A percentile compares a stretch with the other conserved stretches of the same genome.
These are phyloP conservation scores for Kryptolebias marmoratus DNA, from an alignment of 2,113 vertebrate species.

Conservation along the genomic window DNA sequence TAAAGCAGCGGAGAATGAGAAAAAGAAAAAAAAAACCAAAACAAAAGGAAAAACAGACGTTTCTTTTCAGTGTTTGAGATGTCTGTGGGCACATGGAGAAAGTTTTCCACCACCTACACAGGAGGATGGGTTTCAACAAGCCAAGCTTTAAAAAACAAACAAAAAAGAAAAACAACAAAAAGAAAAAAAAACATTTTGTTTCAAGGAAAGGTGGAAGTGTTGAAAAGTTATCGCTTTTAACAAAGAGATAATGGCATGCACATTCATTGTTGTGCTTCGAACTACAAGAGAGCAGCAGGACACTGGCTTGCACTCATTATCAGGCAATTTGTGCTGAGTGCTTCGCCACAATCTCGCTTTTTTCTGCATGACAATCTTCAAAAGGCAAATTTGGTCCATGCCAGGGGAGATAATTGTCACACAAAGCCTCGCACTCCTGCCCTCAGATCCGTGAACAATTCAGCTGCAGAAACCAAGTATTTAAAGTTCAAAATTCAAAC, in stretches of 20 bases:
- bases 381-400: slow-evolving; percentile 46
- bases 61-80: slow-evolving; percentile 52
- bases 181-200: slow-evolving; percentile 29
- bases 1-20: slow-evolving; percentile 29
- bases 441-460: slow-evolving; percentile 26
- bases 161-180: slow-evolving; percentile 16
- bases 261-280: slow-evolving; percentile 72
- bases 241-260: slow-evolving; percentile 55
- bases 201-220: slow-evolving; percentile 31
- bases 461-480: slow-evolving; percentile 13
- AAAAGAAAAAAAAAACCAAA: neutral
- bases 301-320: slow-evolving; percentile 47
- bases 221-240: slow-evolving; percentile 43
- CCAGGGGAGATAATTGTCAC: slow-evolving; percentile 66
- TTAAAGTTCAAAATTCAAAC: slow-evolving; percentile 33
- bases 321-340: slow-evolving; percentile 35
- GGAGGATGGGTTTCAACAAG: slow-evolving; percentile 49
- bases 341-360: slow-evolving; percentile 25
- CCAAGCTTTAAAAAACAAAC: slow-evolving; percentile 6
- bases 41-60: slow-evolving; percentile 30
- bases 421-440: slow-evolving; percentile 45
- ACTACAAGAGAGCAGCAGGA: slow-evolving; percentile 60
- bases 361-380: slow-evolving; percentile 60
- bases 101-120: slow-evolving; percentile 67
- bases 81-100: slow-evolving; percentile 64